Conservation (phyloP, 2,888 invertebrate genomes). For the Cryptocheilus praepositus region DNA sequence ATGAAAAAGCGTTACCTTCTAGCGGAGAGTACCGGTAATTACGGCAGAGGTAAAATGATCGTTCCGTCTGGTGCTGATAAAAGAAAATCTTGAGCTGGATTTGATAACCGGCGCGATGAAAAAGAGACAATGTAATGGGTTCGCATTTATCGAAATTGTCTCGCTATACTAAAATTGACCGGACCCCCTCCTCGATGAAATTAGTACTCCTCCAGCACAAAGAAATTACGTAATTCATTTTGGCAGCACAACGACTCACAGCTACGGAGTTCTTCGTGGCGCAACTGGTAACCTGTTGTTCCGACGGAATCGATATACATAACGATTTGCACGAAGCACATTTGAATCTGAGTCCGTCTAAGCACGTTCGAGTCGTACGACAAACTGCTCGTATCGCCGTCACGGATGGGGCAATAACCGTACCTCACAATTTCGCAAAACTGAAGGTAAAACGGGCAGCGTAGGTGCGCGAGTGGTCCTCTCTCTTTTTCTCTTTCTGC, state of each 20-base stretch:
- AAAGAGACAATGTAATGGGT: too few species aligned
- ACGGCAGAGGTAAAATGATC: slow-evolving; percentile 8
- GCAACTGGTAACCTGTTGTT: slow-evolving; percentile 1
- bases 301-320: slow-evolving; percentile 38
- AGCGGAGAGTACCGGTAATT: slow-evolving; percentile 22
- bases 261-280: too few species aligned
- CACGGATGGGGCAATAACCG: slow-evolving; percentile 47
- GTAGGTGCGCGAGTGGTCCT: neutral
- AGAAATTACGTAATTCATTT: too few species aligned
- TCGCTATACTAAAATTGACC: too few species aligned
- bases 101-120: too few species aligned
- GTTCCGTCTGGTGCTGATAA: neutral
- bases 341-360: too few species aligned
- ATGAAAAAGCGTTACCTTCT: slow-evolving; percentile 6
- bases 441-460: neutral
- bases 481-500: slow-evolving; percentile 39
- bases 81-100: too few species aligned
- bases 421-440: slow-evolving; percentile 52
- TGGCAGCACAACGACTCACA: too few species aligned
- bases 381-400: neutral
- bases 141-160: too few species aligned
- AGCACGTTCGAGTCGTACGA: too few species aligned
- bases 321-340: slow-evolving; percentile 32
- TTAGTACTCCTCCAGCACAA: too few species aligned
- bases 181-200: too few species aligned